Evolutionary conservation across 37 sponge, comb jelly and placozoan species (phyloP), one percentile per base, ranked within the genome.

Genomic region (Geodia barretti): DNA sequence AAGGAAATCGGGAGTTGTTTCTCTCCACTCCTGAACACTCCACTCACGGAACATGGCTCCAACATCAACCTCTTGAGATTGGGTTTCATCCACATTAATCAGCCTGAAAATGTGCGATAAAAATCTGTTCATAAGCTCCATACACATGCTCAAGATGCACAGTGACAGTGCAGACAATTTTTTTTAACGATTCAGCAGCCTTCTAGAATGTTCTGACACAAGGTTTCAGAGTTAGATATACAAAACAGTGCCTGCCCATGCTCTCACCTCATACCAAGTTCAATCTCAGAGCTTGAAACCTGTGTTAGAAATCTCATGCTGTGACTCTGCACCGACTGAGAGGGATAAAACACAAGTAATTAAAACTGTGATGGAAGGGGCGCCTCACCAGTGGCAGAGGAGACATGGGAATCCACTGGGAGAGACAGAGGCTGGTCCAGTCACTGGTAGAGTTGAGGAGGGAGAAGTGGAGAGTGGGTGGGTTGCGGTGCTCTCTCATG

Each of bases 401-500:
- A n/a, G n/a, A n/a, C n/a, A n/a, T n/a, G n/a, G 73, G 73, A n/a
- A 35, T 41, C 73, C 73, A 76, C n/a, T 39, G 29, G 19, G 68
- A 60, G 1, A 1, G 4, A 66, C 79, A 79, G 4, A 8, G 20
- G 24, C 21, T 36, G 21, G 39, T 79, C 79, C 79, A 79, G 17
- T 79, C 65, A 41, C 23, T 19, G 32, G 20, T 63, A 66, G 64
- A 64, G 30, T 79, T 64, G 65, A 79, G 4, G 21, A 79, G 39
- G 25, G 68, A 67, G 65, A 65, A 63, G 65, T 79, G 79, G 1
- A 79, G 35, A 41, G 67, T 40, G 65, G 40, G 47, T 4, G 79
- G 79, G 8, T 62, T 60, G 25, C 36, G 54, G 60, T 20, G 23
- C 9, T 40, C 33, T 4, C 28, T 21, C 75, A 75, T 75, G 28